Conservation (phyloP, 1,140 invertebrate genomes). For the Drosophila sproati region DNA sequence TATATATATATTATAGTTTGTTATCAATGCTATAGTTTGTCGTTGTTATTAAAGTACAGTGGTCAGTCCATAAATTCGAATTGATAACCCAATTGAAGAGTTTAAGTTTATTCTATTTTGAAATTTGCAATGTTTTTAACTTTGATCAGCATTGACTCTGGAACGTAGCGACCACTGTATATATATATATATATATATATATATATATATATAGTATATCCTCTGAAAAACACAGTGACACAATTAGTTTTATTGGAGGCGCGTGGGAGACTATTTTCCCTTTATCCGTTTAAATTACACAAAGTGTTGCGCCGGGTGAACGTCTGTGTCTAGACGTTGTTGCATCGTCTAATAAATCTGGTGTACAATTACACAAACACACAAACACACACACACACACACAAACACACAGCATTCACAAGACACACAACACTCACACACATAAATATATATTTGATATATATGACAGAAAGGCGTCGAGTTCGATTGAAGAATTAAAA, state of each 20-base stretch:
- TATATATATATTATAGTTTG: conserved; percentile 16
- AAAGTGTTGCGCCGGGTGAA: conserved; percentile 9
- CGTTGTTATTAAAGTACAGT: conserved; percentile 20
- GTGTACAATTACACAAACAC: conserved; percentile 19
- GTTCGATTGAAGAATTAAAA: conserved; percentile 6
- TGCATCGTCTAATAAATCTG: conserved; percentile 6
- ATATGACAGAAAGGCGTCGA: conserved; percentile 2
- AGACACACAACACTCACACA: neutral
- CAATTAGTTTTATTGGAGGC: conserved; percentile 27
- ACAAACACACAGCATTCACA: neutral
- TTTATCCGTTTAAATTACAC: conserved; percentile 25
- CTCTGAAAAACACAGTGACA: neutral
- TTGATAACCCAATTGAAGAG: neutral
- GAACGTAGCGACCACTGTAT: neutral
- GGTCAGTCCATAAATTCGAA: neutral
- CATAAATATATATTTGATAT: neutral
- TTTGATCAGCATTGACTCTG: no score
- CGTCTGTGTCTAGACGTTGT: neutral
- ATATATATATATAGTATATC: conserved; percentile 14
- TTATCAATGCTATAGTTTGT: conserved; percentile 31
- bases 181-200: neutral
- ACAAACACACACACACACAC: conserved; percentile 5
- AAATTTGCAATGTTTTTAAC: no score
- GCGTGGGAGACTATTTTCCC: conserved; percentile 1
- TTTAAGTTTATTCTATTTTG: no score